phyloP scores from a whole-genome alignment of 37 sponge, comb jelly and placozoan genomes.

The Beroe ovata region DNA sequence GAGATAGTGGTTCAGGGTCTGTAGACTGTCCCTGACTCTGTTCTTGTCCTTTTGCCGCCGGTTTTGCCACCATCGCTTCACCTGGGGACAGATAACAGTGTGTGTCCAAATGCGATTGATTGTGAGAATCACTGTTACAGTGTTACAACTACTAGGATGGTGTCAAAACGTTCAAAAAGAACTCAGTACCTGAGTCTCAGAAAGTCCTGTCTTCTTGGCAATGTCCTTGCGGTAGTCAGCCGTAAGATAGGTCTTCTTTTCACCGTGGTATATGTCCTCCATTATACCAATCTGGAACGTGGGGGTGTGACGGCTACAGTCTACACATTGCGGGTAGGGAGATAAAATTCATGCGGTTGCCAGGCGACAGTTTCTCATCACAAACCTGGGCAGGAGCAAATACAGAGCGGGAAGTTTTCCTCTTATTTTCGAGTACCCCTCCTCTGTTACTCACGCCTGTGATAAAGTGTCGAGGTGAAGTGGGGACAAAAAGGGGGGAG shows the following conservation, averaged over 20 bases:
- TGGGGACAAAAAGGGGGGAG: no score
- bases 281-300: conserved; percentile 26
- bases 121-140: no score
- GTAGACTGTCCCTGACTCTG: conserved; percentile 63
- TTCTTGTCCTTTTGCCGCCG: conserved; percentile 61
- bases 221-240: conserved; percentile 11
- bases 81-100: no score
- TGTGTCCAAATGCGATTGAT: no score
- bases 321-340: no score
- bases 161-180: no score
- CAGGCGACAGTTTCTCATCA: not conserved
- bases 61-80: conserved; percentile 68
- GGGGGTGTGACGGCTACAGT: not conserved
- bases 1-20: conserved; percentile 40
- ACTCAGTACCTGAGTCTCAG: conserved; percentile 33
- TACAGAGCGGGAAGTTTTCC: not conserved
- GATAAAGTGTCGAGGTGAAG: no score
- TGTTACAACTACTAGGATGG: no score
- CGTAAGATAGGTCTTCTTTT: conserved; percentile 44
- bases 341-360: no score
- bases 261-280: conserved; percentile 63
- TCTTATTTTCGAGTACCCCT: not conserved
- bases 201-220: conserved; percentile 63
- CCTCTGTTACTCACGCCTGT: not conserved
- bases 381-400: conserved; percentile 61